These are phyloP conservation scores for Helicorthomorpha holstii DNA, from an alignment of 1,140 invertebrate species.

Conservation along the genomic window DNA sequence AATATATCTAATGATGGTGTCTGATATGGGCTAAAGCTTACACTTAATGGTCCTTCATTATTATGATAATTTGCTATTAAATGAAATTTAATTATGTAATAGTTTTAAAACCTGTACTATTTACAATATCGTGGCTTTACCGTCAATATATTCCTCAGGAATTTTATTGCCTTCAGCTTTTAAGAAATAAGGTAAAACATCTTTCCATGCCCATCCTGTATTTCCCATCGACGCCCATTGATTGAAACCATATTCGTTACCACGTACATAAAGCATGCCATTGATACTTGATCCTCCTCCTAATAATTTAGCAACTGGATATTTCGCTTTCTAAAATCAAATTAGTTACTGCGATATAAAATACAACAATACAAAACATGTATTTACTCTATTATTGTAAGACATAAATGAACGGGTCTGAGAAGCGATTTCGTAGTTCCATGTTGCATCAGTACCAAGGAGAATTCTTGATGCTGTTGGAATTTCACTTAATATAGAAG, in stretches of 20 bases:
- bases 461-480: too few species aligned
- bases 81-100: not conserved
- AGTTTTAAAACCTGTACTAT: slow-evolving; percentile 12
- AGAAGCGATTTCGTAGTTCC: not conserved
- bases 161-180: slow-evolving; percentile 81
- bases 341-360: too few species aligned
- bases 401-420: not conserved
- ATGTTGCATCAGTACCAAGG: too few species aligned
- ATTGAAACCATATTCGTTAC: slow-evolving; percentile 85
- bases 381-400: not conserved
- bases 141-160: too few species aligned
- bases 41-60: slow-evolving; percentile 77
- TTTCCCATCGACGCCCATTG: slow-evolving; percentile 80
- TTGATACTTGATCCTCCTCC: slow-evolving; percentile 56
- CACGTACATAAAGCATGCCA: slow-evolving; percentile 92
- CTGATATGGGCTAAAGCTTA: too few species aligned
- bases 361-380: not conserved
- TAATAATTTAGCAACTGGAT: slow-evolving; percentile 62
- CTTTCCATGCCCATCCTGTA: slow-evolving; percentile 74
- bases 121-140: too few species aligned
- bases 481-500: too few species aligned
- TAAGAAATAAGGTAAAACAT: slow-evolving; percentile 76
- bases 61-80: too few species aligned
- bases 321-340: slow-evolving; percentile 48
- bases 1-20: too few species aligned